These are phyloP conservation scores for Fopius arisanus DNA, from an alignment of 1,140 invertebrate genomes.

Conservation along the genomic window DNA sequence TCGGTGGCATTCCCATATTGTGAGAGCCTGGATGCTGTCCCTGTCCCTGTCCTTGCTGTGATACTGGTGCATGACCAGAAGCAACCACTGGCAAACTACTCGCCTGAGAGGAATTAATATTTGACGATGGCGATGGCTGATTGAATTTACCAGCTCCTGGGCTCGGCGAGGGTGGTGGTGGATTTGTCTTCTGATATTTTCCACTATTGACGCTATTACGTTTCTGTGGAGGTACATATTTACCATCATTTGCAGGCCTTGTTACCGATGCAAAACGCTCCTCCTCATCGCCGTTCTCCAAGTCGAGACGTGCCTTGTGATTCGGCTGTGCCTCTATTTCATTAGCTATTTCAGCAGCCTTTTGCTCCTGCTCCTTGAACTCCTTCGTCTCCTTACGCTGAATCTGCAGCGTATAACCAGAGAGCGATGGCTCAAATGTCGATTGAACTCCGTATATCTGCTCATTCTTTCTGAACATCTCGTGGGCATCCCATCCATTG, in stretches of 20 bases:
- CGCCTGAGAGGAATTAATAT: constrained; percentile 53
- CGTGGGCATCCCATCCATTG: constrained; percentile 94
- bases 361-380: constrained; percentile 73
- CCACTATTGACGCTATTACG: constrained; percentile 72
- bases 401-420: constrained; percentile 86
- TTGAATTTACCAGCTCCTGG: constrained; percentile 55
- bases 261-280: constrained; percentile 81
- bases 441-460: constrained; percentile 87
- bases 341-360: constrained; percentile 85
- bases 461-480: constrained; percentile 95
- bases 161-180: constrained; percentile 66
- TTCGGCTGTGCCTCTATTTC: constrained; percentile 88
- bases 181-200: constrained; percentile 60
- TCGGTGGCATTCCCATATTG: constrained; percentile 58
- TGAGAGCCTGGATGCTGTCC: constrained; percentile 57
- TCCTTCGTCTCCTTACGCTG: constrained; percentile 86
- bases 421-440: constrained; percentile 84
- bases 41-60: background rate
- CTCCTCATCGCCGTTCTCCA: constrained; percentile 93
- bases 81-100: constrained; percentile 58
- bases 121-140: constrained; percentile 53
- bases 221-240: constrained; percentile 81
- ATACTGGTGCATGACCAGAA: constrained; percentile 35
- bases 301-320: constrained; percentile 80
- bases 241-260: constrained; percentile 65